phyloP scores from a whole-genome alignment of 2,113 vertebrate species.

The Mungos mungo region DNA sequence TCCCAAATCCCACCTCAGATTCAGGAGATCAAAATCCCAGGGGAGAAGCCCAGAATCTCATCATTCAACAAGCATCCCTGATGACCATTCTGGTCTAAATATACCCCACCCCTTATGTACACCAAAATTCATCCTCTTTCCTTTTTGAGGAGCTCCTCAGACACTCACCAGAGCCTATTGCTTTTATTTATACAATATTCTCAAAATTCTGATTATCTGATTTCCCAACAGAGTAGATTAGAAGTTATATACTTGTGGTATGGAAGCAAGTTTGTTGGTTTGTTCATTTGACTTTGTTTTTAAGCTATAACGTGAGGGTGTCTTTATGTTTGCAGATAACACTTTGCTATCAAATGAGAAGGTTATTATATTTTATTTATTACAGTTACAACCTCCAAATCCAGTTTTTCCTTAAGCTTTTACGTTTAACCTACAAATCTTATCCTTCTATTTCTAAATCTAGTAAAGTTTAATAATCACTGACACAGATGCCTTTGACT shows the following conservation, averaged over 20 bases:
- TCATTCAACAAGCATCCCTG: background rate
- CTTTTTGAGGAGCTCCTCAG: background rate
- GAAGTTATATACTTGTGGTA: background rate
- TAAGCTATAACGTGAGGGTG: background rate
- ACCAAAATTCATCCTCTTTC: background rate
- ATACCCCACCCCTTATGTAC: background rate
- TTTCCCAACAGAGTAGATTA: background rate
- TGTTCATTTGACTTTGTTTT: background rate
- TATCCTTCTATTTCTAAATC: background rate
- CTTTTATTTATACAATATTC: background rate
- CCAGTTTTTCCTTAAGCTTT: background rate
- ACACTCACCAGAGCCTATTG: background rate
- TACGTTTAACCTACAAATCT: background rate
- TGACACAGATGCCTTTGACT: background rate
- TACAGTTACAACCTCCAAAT: background rate
- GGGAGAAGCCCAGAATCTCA: background rate
- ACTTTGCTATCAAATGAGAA: background rate
- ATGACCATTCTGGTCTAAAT: background rate
- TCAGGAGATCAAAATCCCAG: background rate
- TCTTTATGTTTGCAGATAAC: background rate
- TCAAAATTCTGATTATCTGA: conserved; percentile 20
- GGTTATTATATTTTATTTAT: background rate
- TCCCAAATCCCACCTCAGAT: background rate
- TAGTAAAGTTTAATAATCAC: background rate
- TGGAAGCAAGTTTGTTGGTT: background rate